Conservation (phyloP, 2,113 vertebrate species). For the Galbula dea region DNA sequence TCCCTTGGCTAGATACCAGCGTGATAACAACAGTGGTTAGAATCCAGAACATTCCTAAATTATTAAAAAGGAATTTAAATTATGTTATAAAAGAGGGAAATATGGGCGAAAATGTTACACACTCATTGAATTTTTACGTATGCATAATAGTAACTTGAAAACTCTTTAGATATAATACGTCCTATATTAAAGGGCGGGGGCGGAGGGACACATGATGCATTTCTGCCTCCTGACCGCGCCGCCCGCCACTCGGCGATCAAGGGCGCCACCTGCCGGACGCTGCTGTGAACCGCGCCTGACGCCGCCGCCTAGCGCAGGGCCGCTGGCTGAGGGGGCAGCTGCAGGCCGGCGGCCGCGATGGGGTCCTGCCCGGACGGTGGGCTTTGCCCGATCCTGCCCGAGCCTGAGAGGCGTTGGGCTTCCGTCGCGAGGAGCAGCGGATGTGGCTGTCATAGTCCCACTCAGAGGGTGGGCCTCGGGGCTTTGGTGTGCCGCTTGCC, state of each 20-base stretch:
- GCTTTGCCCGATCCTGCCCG: no score
- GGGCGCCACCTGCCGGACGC: conserved; percentile 72
- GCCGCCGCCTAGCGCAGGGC: not conserved
- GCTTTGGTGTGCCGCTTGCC: not conserved
- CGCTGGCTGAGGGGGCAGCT: no score
- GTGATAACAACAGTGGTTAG: conserved; percentile 80
- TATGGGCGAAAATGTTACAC: conserved; percentile 76
- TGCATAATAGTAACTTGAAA: conserved; percentile 78
- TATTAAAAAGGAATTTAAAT: conserved; percentile 80
- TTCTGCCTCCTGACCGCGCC: not conserved
- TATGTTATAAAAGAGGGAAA: conserved; percentile 76
- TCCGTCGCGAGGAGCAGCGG: not conserved
- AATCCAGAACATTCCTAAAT: conserved; percentile 76
- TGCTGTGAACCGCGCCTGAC: not conserved
- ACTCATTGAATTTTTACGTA: conserved; percentile 76
- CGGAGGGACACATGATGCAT: not conserved
- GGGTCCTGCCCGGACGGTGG: not conserved
- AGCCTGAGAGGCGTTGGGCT: not conserved
- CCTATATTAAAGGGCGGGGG: conserved; percentile 39
- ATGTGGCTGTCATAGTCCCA: not conserved
- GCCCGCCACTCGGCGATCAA: conserved; percentile 66
- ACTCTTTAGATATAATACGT: conserved; percentile 64
- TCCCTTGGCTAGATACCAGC: conserved; percentile 50
- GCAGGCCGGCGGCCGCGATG: no score
- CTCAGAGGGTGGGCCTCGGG: not conserved